Base-by-base conservation (phyloP, 2,797 vertebrate species). In the Garrulus glandarius region DNA sequence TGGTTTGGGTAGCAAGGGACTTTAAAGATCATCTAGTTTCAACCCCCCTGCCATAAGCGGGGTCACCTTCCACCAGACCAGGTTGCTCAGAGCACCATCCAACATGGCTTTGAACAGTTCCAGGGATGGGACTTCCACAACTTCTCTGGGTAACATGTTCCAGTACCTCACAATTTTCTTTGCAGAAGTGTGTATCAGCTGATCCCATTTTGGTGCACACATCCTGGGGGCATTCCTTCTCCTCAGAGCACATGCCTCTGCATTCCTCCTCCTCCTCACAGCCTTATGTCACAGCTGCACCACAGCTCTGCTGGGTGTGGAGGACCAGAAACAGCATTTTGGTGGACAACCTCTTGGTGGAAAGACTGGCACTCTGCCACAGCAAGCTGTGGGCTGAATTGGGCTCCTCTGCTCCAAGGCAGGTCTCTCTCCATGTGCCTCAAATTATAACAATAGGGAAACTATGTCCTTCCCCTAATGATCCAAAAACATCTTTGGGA, bases 281-380 rank as follows among this genome's bases (percentile, higher is more conserved):
- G 18, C 39, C 43, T 47, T 26, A 27, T 61, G 30, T 55, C 2
- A 0, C 55, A 46, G 44, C 59, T 84, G 49, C 30, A 65, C 22
- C 8, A 1, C 18, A 36, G 13, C 30, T 71, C 17, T 2, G 5
- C 26, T 49, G 41, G 18, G 24, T 24, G 11, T 32, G 39, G 16
- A 89, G 52, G 36, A 83, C 15, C 41, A 74, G 34, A 80, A 79
- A 8, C 21, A 32, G 10, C 24, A 49, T 50, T 91, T 36, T 43
- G 32, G 22, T 76, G 59, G 27, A 27, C 30, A 77, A 0, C 6
- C 30, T 68, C 36, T 52, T 6, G 1, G 8, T 50, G 43, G 23
- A 84, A 20, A 10, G 24, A 34, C 41, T 26, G 24, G 8, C 14
- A 72, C 7, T 4, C 6, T 76, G 17, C 34, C 0, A 0, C 21